Base-by-base conservation (phyloP, 30 jellyfish, hydroid and myxozoan species). In the Chironex yamaguchii region DNA sequence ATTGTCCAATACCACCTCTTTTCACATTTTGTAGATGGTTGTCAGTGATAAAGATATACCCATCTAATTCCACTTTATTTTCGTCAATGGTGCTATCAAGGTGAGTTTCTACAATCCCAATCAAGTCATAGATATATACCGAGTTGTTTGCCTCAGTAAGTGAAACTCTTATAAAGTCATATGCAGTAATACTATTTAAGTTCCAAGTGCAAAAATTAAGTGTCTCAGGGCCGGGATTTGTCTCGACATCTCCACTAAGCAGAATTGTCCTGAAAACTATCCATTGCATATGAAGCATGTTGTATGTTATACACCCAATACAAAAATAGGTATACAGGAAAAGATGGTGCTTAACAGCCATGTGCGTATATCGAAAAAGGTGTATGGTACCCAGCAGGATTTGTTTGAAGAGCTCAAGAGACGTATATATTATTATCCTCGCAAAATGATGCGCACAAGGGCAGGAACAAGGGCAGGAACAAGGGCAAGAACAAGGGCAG, bases 191-290 rank as follows among this genome's bases (percentile, higher is more conserved):
- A 52, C 91, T 58, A 62, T 77, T 74, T 50, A 74, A 24, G 35
- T 74, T 77, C 79, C 89, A 77, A 53, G 83, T 50, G 36, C 91
- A 80, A 63, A 78, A 29, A 62, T 78, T 50, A 48, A 76, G 63
- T 23, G 83, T 3, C 35, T 80, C 73, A 2, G 82, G 91, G 50
- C 91, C 86, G 21, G 84, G 91, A 34, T 80, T 80, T 49, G 65
- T 62, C 65, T 80, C 91, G 1, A 62, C 84, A 80, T 80, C 91
- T 35, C 91, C 91, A 65, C 85, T 62, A 35, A 80, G 91, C 91
- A 62, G 85, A 36, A 80, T 63, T 23, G 74, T 65, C 89, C 54
- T 62, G 49, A 80, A 80, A 80, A 62, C 84, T 79, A 65, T 53
- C 91, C 82, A 62, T 27, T 80, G 91, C 31, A 70, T 49, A 25